phyloP scores from a whole-genome alignment of 2,113 vertebrate species.

The Irena cyanogastra region DNA sequence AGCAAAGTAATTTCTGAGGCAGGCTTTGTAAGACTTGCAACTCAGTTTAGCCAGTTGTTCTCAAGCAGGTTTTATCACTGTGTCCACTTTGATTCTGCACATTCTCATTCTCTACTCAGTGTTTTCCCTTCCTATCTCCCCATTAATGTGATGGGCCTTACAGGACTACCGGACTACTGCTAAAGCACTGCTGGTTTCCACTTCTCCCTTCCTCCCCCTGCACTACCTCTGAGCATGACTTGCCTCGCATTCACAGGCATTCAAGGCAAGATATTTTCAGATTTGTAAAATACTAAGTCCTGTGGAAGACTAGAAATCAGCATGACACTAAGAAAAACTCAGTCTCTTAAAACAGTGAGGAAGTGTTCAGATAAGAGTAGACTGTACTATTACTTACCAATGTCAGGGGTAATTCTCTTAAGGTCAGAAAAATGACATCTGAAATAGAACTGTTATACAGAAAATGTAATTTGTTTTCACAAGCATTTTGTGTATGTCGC shows the following conservation, averaged over 20 bases:
- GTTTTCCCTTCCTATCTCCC: not conserved
- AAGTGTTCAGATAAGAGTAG: not conserved
- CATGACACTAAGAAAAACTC: not conserved
- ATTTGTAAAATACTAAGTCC: not conserved
- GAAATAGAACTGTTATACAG: not conserved
- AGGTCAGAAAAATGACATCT: not conserved
- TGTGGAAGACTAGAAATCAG: not conserved
- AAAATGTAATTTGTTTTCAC: not conserved
- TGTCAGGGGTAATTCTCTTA: not conserved
- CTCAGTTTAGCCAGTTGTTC: not conserved
- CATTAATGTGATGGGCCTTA: not conserved
- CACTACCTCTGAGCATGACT: not conserved
- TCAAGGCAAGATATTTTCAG: not conserved
- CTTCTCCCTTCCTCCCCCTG: not conserved
- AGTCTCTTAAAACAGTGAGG: not conserved
- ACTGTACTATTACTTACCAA: not conserved
- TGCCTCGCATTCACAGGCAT: not conserved
- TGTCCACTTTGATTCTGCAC: not conserved
- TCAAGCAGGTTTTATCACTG: not conserved
- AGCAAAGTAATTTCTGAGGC: not conserved
- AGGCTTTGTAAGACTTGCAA: not conserved
- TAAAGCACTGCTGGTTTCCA: not conserved
- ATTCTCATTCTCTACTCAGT: rapidly evolving
- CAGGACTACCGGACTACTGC: not conserved
- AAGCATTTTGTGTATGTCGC: not conserved